Base-by-base conservation (phyloP, 2,888 invertebrate species). In the Cosmia trapezina region DNA sequence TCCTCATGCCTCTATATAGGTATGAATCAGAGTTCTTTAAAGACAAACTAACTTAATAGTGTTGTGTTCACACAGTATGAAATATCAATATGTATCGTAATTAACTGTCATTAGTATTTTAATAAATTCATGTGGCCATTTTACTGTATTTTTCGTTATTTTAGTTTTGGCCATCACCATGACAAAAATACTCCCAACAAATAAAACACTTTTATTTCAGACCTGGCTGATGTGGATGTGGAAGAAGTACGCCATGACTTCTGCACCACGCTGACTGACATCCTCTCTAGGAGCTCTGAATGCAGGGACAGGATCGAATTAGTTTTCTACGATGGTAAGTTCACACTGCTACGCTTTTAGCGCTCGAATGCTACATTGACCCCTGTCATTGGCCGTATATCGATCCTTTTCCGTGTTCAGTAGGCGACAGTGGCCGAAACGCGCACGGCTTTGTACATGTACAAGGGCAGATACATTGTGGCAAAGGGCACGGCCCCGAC, bases 281-380 rank as follows among this genome's bases (percentile, higher is more conserved):
- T 81, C 19, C 60, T 81, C n/a, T 28, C 67, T 3, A 62, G 37
- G 37, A 81, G 84, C 64, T 80, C 76, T 4, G 84, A 81, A 19
- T 81, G 80, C 81, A 70, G 84, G n/a, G 80, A 83, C 57, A 61
- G 51, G n/a, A 61, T 81, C 11, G 84, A 80, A 28, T 54, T 81
- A 41, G 84, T 81, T n/a, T 45, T 33, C 45, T 81, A 61, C 37
- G 76, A 81, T 43, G 83, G 80, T 81, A 61, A 75, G 80, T 54
- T 49, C 37, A 37, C 37, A 37, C 37, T 37, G 37, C 37, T 37
- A 37, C 37, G 2, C 28, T 28, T 28, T 28, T 28, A 28, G 28
- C 28, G 28, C 28, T 28, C 28, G 28, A 28, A 28, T 28, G 3
- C 28, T 28, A 28, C 28, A 28, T 28, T 28, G 28, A 28, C 28